Conservation (phyloP, 23 tunicate species). For the Halocynthia aurantium region DNA sequence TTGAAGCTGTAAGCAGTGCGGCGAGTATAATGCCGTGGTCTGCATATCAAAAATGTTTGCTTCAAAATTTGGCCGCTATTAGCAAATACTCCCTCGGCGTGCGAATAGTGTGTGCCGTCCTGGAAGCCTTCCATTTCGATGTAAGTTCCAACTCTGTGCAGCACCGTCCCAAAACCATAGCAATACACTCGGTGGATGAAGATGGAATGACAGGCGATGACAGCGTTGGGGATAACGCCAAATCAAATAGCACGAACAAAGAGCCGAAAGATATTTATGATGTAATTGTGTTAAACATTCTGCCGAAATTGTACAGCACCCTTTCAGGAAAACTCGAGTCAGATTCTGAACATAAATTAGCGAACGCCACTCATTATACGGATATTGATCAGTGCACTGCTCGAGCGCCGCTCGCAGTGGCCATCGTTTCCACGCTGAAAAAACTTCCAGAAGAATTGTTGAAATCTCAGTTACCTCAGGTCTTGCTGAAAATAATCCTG, state of each 20-base stretch:
- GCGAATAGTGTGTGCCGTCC: slow-evolving; percentile 33
- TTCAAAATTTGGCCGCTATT: slow-evolving; percentile 21
- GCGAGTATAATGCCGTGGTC: slow-evolving; percentile 66
- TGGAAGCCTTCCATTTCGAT: slow-evolving; percentile 74
- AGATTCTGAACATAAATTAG: slow-evolving; percentile 39
- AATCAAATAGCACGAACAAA: not conserved
- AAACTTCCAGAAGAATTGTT: slow-evolving; percentile 37
- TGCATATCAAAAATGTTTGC: slow-evolving; percentile 36
- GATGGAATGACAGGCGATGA: not conserved
- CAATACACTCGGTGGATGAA: not conserved
- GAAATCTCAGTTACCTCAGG: slow-evolving; percentile 34
- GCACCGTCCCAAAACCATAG: not conserved
- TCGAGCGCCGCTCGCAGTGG: slow-evolving; percentile 69
- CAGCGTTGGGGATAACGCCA: not conserved
- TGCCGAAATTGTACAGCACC: slow-evolving; percentile 34
- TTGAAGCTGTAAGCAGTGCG: slow-evolving; percentile 47
- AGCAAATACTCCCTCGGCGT: slow-evolving; percentile 25
- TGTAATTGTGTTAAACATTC: slow-evolving; percentile 12
- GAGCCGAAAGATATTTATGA: slow-evolving; percentile 5
- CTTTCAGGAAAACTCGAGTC: slow-evolving; percentile 33
- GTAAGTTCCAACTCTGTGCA: slow-evolving; percentile 5
- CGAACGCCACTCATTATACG: slow-evolving; percentile 20
- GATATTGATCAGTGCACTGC: slow-evolving; percentile 39
- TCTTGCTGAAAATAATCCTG: slow-evolving; percentile 53
- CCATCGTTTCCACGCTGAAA: slow-evolving; percentile 49